phyloP scores from a whole-genome alignment of 2,888 invertebrate species.

The Cantharis lateralis region DNA sequence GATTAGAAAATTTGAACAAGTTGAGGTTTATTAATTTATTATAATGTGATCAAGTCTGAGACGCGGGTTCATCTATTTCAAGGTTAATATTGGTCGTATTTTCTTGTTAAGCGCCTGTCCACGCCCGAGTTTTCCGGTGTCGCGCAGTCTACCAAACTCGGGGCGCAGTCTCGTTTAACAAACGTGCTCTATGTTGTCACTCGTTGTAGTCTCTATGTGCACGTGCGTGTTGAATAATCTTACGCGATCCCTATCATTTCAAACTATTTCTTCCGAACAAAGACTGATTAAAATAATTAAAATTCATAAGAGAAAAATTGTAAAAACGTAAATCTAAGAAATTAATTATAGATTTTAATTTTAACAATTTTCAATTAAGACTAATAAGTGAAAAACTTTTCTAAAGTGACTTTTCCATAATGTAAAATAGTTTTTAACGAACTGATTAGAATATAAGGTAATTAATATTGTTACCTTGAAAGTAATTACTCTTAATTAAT shows the following conservation, averaged over 20 bases:
- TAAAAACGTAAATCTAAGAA: background rate
- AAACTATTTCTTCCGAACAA: conserved; percentile 14
- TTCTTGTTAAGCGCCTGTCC: conserved; percentile 26
- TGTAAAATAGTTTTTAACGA: background rate
- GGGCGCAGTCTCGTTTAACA: conserved; percentile 30
- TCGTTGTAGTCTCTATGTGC: conserved; percentile 29
- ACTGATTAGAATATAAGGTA: background rate
- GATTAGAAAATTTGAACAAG: background rate
- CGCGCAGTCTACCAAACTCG: conserved; percentile 31
- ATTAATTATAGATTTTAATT: background rate
- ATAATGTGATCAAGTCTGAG: background rate
- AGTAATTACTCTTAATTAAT: background rate
- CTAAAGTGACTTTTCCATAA: background rate
- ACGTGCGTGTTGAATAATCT: conserved; percentile 26
- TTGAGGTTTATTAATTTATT: background rate
- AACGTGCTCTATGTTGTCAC: conserved; percentile 25
- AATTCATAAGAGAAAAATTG: background rate
- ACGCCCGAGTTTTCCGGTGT: conserved; percentile 32
- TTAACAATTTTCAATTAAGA: background rate
- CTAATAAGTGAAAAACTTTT: background rate
- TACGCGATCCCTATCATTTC: conserved; percentile 24
- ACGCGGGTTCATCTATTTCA: conserved; percentile 6
- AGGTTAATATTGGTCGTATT: conserved; percentile 9
- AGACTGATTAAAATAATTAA: background rate
- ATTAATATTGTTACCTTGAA: background rate